A percentile compares a stretch with the other conserved stretches of the same genome.
These are phyloP conservation scores for Pteronotus mesoamericanus DNA, from an alignment of 2,797 vertebrate genomes.

Conservation along the genomic window DNA sequence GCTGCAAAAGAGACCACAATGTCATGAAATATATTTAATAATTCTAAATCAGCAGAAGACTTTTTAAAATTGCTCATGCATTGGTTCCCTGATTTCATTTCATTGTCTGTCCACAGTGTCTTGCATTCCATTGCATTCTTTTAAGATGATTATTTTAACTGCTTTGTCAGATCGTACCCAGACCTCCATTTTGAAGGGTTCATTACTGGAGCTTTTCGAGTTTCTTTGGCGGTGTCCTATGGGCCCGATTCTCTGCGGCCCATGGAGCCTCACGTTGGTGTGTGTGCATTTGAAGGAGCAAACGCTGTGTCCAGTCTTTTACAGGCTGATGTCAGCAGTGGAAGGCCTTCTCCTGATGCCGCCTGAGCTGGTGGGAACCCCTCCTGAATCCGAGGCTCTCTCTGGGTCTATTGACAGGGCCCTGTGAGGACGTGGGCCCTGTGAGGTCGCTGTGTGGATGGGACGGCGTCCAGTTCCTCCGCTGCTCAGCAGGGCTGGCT, in stretches of 20 bases:
- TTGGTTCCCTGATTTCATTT: neutral
- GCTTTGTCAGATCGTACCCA: neutral
- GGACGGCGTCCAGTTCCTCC: neutral
- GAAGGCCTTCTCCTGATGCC: neutral
- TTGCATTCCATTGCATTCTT: neutral
- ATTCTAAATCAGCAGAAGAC: neutral
- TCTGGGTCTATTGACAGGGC: neutral
- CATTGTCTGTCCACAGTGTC: neutral
- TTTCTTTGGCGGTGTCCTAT: no score
- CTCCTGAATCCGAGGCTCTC: neutral
- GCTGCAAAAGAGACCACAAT: conserved; percentile 33
- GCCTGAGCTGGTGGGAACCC: neutral
- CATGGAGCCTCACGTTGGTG: neutral
- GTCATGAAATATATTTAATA: conserved; percentile 41
- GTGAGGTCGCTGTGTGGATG: neutral
- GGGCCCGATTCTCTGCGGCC: neutral
- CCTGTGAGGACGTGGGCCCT: neutral
- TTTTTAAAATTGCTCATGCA: neutral
- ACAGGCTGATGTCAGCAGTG: neutral
- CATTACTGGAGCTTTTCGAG: neutral
- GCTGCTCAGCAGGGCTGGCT: neutral
- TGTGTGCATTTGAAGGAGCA: neutral
- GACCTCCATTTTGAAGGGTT: neutral
- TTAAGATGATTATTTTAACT: neutral
- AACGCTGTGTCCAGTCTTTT: neutral